Evolutionary conservation across 1,140 invertebrate species (phyloP).

Genomic region (Lasaia peninsularis): DNA sequence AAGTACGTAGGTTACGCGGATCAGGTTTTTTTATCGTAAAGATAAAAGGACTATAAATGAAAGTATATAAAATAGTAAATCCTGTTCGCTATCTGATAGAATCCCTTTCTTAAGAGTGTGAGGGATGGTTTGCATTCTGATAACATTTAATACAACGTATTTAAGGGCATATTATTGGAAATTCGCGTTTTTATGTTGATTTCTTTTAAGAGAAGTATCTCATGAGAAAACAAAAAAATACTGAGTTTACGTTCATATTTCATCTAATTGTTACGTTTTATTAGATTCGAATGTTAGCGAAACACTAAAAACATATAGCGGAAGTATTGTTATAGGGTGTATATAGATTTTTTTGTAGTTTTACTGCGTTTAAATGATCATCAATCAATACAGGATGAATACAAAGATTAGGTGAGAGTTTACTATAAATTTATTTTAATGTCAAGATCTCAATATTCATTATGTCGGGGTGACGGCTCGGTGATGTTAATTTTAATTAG

Average conservation of each 20-base stretch:
- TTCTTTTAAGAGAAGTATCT: background rate
- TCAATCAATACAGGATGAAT: too few relatives aligned
- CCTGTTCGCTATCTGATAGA: background rate
- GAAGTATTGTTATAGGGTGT: too few relatives aligned
- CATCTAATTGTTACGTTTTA: too few relatives aligned
- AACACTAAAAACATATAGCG: too few relatives aligned
- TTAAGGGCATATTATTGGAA: too few relatives aligned
- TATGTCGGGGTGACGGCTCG: background rate
- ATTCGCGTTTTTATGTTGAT: too few relatives aligned
- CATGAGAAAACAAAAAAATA: too few relatives aligned
- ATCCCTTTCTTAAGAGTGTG: background rate
- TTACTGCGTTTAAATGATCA: too few relatives aligned
- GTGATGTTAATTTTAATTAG: conserved; percentile 7
- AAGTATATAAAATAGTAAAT: background rate
- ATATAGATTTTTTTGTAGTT: too few relatives aligned
- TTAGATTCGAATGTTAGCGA: too few relatives aligned
- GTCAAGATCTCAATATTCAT: background rate
- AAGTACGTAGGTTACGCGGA: background rate
- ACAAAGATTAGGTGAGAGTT: background rate
- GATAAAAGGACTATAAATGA: conserved; percentile 4
- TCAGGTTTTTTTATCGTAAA: background rate
- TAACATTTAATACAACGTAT: background rate
- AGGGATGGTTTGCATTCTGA: background rate
- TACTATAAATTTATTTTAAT: background rate
- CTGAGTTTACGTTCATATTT: too few relatives aligned